phyloP scores from a whole-genome alignment of 2,888 invertebrate species.

The Drosophila suboccidentalis region DNA sequence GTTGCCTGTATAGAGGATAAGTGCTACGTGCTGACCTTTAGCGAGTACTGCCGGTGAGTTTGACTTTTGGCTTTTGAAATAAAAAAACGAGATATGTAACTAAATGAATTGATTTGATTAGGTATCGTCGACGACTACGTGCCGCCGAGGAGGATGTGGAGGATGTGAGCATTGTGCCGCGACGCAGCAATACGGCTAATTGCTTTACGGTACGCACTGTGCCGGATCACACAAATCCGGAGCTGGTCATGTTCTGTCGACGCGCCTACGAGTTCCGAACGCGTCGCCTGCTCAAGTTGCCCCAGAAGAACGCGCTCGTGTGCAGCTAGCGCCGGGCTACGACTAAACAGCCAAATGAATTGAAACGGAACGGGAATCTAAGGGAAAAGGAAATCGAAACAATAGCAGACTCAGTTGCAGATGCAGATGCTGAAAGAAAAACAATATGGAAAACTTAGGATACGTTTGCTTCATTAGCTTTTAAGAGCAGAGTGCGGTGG shows the following conservation, averaged over 20 bases:
- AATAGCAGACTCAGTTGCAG: not conserved
- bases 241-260: slow-evolving; percentile 97
- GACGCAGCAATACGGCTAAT: slow-evolving; percentile 86
- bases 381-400: not conserved
- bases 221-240: slow-evolving; percentile 90
- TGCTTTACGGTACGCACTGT: slow-evolving; percentile 86
- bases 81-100: not conserved
- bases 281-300: slow-evolving; percentile 87
- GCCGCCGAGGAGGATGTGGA: slow-evolving; percentile 92
- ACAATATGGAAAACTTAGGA: slow-evolving; percentile 13
- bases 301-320: slow-evolving; percentile 78
- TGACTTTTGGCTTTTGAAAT: too few relatives aligned
- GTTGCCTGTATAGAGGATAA: slow-evolving; percentile 99
- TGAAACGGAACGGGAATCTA: not conserved
- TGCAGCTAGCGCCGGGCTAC: slow-evolving; percentile 50
- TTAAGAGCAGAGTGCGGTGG: slow-evolving; percentile 20
- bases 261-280: slow-evolving; percentile 97
- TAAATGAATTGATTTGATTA: slow-evolving; percentile 80
- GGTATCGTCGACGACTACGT: slow-evolving; percentile 93
- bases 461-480: slow-evolving; percentile 37
- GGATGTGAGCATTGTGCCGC: slow-evolving; percentile 91
- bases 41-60: slow-evolving; percentile 96
- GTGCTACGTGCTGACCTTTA: slow-evolving; percentile 97
- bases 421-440: not conserved
- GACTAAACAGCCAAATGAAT: not conserved